Conservation (phyloP, 1,140 invertebrate species). For the Himalopsyche phryganea region DNA sequence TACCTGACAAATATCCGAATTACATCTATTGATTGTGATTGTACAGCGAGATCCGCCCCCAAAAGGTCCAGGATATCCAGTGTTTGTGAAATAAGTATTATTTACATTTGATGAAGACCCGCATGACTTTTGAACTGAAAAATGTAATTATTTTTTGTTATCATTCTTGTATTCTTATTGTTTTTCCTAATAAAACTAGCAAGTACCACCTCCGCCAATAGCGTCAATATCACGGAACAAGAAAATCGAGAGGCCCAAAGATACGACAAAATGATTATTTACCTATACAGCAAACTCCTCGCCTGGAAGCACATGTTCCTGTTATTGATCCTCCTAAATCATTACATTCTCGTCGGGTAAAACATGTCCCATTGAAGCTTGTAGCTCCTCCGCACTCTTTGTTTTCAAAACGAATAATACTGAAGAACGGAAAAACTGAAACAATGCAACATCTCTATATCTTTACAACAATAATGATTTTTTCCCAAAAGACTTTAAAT, state of each 20-base stretch:
- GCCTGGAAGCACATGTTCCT: constrained; percentile 65
- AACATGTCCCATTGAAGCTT: constrained; percentile 69
- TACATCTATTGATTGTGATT: constrained; percentile 65
- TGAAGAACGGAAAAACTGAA: constrained; percentile 66
- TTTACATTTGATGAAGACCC: constrained; percentile 67
- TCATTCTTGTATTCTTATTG: too few species aligned
- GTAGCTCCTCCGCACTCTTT: constrained; percentile 60
- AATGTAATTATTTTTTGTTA: constrained; percentile 3
- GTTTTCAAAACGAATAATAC: constrained; percentile 69
- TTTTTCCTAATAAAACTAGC: too few species aligned
- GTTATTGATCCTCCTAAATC: constrained; percentile 65
- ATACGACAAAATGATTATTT: too few species aligned
- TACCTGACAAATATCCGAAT: constrained; percentile 71
- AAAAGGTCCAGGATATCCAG: constrained; percentile 65
- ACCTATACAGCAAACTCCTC: constrained; percentile 76
- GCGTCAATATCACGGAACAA: too few species aligned
- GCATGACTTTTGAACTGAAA: constrained; percentile 64
- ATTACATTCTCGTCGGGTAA: constrained; percentile 70
- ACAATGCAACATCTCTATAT: too few species aligned
- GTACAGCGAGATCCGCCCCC: constrained; percentile 64
- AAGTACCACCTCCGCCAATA: too few species aligned
- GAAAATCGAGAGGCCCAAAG: too few species aligned
- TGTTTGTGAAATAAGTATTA: constrained; percentile 80
- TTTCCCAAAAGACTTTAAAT: too few species aligned
- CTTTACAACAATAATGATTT: too few species aligned